Evolutionary conservation across 2,888 invertebrate genomes (phyloP), one percentile per base, ranked within the genome.

Genomic region (Acanthopleura granulata): DNA sequence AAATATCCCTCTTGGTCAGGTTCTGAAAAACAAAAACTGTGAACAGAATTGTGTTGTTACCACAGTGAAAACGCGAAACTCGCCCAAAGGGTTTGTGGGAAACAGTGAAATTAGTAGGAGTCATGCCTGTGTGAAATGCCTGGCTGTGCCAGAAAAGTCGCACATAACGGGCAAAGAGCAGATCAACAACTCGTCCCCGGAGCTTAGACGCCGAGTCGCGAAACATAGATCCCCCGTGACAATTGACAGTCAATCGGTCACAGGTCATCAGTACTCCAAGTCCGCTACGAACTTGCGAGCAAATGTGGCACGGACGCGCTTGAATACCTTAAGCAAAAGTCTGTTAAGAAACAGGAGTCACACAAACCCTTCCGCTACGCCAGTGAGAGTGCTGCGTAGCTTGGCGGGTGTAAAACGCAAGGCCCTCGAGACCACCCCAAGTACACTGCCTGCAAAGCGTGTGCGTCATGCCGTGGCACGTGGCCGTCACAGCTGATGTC

Each of bases 381-480:
- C 66, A 25, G 66, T 27, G 22, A 66, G 66, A 66, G 66, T 66
- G 25, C 25, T 66, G 14, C 66, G 66, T 14, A 66, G 66, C 29
- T 25, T 66, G 15, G 16, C 25, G 15, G 66, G 66, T 27, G 16
- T 27, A 14, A 66, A 66, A 66, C 66, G 66, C 22, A 66, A 66
- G 29, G 66, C 66, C 3, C 3, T 6, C 15, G 14, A 6, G 4
- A 16, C 29, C 25, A 16, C 66, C 16, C 15, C 22, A 6, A 27
- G 25, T 25, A 15, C 22, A 22, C 1, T 27, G 22, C 6, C 18
- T 6, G 6, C 29, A 27, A 66, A 66, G 29, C 66, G 66, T 6
- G 22, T 66, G 1, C 66, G 66, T 16, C 57, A 57, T 22, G 6
- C 66, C 1, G 66, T 27, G 15, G n/a, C 12, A 12, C 22, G 29